These are phyloP conservation scores for Hormiphora californensis DNA, from an alignment of 37 sponge, comb jelly and placozoan species.

Conservation along the genomic window DNA sequence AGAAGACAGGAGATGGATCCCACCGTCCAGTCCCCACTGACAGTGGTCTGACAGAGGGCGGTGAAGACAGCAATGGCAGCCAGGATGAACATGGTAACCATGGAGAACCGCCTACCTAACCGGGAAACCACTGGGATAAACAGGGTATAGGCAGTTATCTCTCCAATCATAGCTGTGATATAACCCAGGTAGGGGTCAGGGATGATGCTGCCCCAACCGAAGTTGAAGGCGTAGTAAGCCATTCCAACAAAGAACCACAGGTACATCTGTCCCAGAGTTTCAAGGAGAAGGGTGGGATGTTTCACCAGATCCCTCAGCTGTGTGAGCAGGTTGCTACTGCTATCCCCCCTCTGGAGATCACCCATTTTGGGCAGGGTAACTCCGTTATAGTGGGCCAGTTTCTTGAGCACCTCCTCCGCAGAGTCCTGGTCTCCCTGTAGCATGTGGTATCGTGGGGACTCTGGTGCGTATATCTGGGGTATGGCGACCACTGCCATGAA, in stretches of 20 bases:
- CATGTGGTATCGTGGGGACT: constrained; percentile 8
- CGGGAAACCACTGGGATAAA: not conserved
- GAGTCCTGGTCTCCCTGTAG: not conserved
- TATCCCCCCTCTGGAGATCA: no score
- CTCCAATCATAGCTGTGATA: not conserved
- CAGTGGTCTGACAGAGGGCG: not conserved
- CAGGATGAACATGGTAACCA: not conserved
- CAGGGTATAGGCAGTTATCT: not conserved
- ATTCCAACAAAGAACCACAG: constrained; percentile 12
- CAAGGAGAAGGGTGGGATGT: not conserved
- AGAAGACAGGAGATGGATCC: not conserved
- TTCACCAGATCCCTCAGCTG: not conserved
- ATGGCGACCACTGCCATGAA: not conserved
- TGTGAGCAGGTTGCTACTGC: no score
- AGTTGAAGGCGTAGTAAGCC: constrained; percentile 41
- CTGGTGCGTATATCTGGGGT: not conserved
- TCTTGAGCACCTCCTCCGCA: not conserved
- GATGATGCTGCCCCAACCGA: constrained; percentile 13
- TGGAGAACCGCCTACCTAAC: not conserved
- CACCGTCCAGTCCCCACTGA: not conserved
- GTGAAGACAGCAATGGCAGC: not conserved
- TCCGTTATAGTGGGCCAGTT: no score
- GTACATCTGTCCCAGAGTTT: not conserved
- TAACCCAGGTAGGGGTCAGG: not conserved
- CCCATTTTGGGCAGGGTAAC: no score